Evolutionary conservation across 2,797 vertebrate genomes (phyloP), one percentile per base, ranked within the genome.

Genomic region (Cyclopterus lumpus): DNA sequence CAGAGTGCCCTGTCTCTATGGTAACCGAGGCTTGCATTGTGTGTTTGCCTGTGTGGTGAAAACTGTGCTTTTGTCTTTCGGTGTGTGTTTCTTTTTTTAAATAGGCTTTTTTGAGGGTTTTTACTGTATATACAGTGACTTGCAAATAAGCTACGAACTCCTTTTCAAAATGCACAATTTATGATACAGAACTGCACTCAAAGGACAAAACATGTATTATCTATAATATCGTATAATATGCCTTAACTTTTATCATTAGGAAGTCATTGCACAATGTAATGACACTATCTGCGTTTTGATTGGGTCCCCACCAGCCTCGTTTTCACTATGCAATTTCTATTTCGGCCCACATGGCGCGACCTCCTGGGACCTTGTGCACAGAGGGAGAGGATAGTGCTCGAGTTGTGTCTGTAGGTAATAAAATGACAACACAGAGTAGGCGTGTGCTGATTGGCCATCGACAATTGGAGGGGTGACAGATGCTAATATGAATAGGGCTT

Each of bases 1-100:
- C 87, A 86, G 65, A 89, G 88, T 86, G 48, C 83, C 78, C 84
- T 55, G 92, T 96, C 93, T 94, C 95, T 92, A 94, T 95, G 94
- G 92, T 92, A 92, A 96, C 91, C 12, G 81, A 78, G 80, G 48
- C 77, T 70, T 69, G 66, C 87, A 73, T 88, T 77, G 80, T 89
- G 86, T 74, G 14, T 86, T 72, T 72, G 20, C 22, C 28, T 53
- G 34, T 54, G 32, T 71, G 42, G 55, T 71, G 64, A 71, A 79
- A 79, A 59, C 18, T 28, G 8, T 51, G 79, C 80, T 88, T 87
- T 88, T 24, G 80, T 88, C 78, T 81, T 80, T 80, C 20, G 63
- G 71, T 81, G 51, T 79, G 69, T 82, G 38, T 26, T 28, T 28
- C 28, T 80, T 81, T 81, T 58, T 65, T 65, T 61, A 85, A 57